Base-by-base conservation (phyloP, 2,888 invertebrate genomes). In the Branchinecta sandiegonensis region DNA sequence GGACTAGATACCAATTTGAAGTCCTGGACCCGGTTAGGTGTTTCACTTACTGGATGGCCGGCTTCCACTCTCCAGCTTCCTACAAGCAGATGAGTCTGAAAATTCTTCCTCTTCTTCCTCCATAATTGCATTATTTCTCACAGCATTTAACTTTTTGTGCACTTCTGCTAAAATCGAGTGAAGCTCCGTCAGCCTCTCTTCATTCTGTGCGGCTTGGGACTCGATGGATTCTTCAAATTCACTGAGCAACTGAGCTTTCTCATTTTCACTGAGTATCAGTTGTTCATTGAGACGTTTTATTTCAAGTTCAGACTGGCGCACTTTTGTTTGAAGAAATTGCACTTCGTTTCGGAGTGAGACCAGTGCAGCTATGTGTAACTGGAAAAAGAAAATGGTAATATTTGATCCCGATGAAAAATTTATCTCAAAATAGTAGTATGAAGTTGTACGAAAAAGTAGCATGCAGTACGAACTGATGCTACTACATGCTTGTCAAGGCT, bases 31-130 rank as follows among this genome's bases (percentile, higher is more conserved):
- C 0, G 6, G 37, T 5, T 37, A 37, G 37, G 37, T 37, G 37
- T 2, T 37, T 37, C 37, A 37, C 37, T 37, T 37, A 37, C 37
- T 37, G 37, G 37, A 37, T 37, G 37, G 37, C 37, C 37, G 37
- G 37, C 37, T 37, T 37, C 37, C 37, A 37, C 37, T 37, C 0
- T 37, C 37, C 37, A 37, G 6, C 37, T 37, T 37, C 37, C 37
- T 37, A 37, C 6, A 37, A 37, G 37, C 37, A 37, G 37, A 37
- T 5, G 37, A 37, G 37, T 37, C 37, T 2, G 37, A 37, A 4
- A 37, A 37, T 37, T 37, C 56, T 56, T 56, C 56, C 17, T 56
- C 56, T 56, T 56, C 56, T 56, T 56, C 56, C 56, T 56, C 56
- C 8, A 56, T 56, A 14, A 56, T 56, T 56, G 17, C n/a, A 17